Evolutionary conservation across 2,113 vertebrate species (phyloP), one percentile per base, ranked within the genome.

Genomic region (Natator depressus): DNA sequence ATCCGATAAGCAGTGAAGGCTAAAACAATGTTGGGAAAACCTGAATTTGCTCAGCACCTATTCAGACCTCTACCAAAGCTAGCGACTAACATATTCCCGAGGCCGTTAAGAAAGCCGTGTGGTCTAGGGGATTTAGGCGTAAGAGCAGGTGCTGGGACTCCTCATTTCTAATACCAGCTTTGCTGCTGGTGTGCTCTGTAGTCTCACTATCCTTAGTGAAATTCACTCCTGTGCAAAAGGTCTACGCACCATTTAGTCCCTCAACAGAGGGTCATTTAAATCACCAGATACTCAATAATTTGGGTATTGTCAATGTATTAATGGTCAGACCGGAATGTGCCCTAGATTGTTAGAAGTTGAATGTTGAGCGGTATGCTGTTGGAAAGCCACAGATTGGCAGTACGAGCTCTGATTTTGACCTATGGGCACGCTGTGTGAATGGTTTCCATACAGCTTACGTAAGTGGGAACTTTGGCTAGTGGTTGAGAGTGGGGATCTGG

Each of bases 11-110:
- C 92, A 38, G 84, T 22, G 91, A 69, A 24, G 72, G 87, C 93
- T 65, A 4, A 46, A 96, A 95, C 96, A 96, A 94, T 93, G 93
- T 96, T 96, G 95, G 95, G 91, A 95, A 97, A 96, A 94, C 59
- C 95, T 38, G 80, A 75, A 47, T 79, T 57, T 6, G 86, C 87
- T 46, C 69, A 17, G 82, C 22, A 92, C 87, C 85, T 94, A 76
- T 93, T 97, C 94, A 84, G 25, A 3, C 46, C 59, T 90, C 9
- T 8, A n/a, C 75, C 81, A 17, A 8, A 89, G 79, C 62, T 84
- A 57, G 29, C 75, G 0, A 6, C 82, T 49, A 4, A 3, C 91
- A 87, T 49, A 0, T 95, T 96, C 91, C 94, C 85, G 82, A 90
- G 75, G 89, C 53, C 6, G 0, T 75, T 0, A 9, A 82, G 90